Evolutionary conservation across 2,888 invertebrate genomes (phyloP), one percentile per base, ranked within the genome.

Genomic region (Aspidiotus destructor): DNA sequence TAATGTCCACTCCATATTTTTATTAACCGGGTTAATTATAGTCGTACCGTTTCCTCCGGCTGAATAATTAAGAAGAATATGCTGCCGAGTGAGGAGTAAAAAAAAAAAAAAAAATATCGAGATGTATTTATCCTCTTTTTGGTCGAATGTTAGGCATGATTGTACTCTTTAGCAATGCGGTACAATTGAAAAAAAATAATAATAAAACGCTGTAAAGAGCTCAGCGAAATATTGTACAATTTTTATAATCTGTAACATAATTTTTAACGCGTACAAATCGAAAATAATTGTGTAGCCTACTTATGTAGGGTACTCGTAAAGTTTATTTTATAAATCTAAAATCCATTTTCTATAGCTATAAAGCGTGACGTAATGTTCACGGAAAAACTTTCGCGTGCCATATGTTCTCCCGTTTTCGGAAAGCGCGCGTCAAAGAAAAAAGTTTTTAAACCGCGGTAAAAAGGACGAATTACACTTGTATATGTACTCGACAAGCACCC

Each of bases 1-100:
- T 42, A 61, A 61, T 61, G 68, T 55, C 68, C 61, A 55, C 61
- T 60, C 61, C 54, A 61, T 68, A 68, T 68, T 68, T 68, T 68
- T 68, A 68, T 68, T 65, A 65, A 65, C 65, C 28, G 44, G 57
- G 41, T 65, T 65, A 65, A 65, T 65, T 68, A 68, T 52, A 60
- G 42, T 62, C 16, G 41, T 28, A 28, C 28, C 28, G 62, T 40
- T 68, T 70, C 71, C 71, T 68, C 69, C 48, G 61, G 63, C 67
- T 70, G 71, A 70, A 71, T 70, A 69, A 70, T 70, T 70, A 67
- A 62, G 69, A 69, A 65, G 69, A 57, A 58, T 68, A 65, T 57
- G 41, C 40, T 41, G 53, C 42, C 28, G 52, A 52, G 40, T 52
- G 62, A 42, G 62, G 11, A 9, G 48, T 10, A 11, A 11, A 48